Conservation (phyloP, 2,113 vertebrate genomes). For the Numenius arquata region DNA sequence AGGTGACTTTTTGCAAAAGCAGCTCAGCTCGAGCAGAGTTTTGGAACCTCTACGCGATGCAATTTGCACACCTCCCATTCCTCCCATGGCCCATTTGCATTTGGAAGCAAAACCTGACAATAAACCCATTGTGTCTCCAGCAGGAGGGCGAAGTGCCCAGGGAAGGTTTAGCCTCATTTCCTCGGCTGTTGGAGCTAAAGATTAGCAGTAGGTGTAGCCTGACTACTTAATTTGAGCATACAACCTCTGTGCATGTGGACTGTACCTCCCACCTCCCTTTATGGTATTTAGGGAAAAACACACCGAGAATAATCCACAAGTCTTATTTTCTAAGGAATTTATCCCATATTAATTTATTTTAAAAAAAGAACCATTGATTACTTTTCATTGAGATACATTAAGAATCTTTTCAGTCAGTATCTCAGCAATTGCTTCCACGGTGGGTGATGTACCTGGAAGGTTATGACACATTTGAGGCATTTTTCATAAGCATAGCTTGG, state of each 20-base stretch:
- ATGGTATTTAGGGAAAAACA: background rate
- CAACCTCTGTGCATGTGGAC: background rate
- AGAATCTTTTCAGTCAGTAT: too few relatives aligned
- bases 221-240: background rate
- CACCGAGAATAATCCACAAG: background rate
- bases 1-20: background rate
- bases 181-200: background rate
- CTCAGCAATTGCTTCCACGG: background rate
- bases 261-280: background rate
- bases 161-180: background rate
- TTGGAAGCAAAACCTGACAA: background rate
- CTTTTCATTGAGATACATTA: background rate
- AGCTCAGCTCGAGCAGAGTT: background rate
- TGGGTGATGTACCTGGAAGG: background rate
- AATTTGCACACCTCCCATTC: fast-evolving
- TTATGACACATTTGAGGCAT: background rate
- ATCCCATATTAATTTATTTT: background rate
- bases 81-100: fast-evolving
- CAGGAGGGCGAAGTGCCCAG: background rate
- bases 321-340: background rate
- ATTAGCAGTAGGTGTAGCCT: background rate
- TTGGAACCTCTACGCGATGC: fast-evolving
- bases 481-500: background rate
- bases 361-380: background rate
- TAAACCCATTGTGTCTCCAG: background rate